Evolutionary conservation across 2,113 vertebrate species (phyloP).

Genomic region (Parus major): DNA sequence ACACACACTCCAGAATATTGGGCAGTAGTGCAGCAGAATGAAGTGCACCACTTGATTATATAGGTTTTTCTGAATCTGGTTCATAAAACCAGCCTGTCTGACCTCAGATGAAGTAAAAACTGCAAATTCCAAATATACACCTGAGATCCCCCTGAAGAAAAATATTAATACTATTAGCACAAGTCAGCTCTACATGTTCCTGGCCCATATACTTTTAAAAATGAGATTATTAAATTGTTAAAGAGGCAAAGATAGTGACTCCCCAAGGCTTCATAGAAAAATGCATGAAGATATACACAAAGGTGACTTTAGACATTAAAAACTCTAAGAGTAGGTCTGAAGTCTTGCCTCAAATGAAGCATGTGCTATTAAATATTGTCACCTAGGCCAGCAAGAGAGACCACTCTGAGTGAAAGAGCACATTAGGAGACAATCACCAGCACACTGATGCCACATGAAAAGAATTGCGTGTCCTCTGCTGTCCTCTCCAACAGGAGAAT

Average conservation of each 20-base stretch:
- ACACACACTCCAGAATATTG: background rate
- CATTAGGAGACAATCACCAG: background rate
- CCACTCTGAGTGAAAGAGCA: background rate
- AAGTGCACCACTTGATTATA: background rate
- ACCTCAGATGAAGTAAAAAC: background rate
- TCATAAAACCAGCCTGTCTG: background rate
- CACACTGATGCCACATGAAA: background rate
- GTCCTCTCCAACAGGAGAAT: background rate
- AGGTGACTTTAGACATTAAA: constrained; percentile 52
- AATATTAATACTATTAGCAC: background rate
- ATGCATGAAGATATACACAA: background rate
- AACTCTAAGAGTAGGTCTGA: constrained; percentile 4
- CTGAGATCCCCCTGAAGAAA: background rate
- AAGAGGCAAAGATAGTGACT: constrained; percentile 12
- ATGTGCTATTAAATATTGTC: constrained; percentile 27
- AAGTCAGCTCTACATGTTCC: background rate
- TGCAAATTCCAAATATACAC: background rate
- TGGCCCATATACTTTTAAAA: background rate
- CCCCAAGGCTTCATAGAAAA: constrained; percentile 20
- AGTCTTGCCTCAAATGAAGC: constrained; percentile 20
- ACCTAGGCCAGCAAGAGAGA: background rate
- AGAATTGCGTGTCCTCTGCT: constrained; percentile 9
- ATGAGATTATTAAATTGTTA: constrained; percentile 22
- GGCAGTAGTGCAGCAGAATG: background rate
- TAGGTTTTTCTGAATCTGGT: background rate